Evolutionary conservation across 1,140 invertebrate genomes (phyloP).

Genomic region (Danaus plexippus): DNA sequence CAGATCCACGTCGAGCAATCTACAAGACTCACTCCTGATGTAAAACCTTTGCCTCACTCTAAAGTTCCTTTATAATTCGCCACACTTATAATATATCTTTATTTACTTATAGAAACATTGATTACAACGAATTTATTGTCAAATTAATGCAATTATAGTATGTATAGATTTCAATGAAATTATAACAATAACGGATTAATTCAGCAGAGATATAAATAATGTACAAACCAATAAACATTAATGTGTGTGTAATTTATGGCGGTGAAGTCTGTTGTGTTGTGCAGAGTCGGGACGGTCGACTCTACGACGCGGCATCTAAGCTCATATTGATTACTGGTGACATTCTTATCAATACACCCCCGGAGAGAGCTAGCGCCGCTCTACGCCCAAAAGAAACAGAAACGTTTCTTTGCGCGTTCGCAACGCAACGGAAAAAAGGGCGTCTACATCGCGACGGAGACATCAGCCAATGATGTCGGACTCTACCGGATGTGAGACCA

Average conservation of each 20-base stretch:
- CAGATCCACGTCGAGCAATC: constrained; percentile 24
- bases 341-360: constrained; percentile 75
- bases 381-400: constrained; percentile 66
- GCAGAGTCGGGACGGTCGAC: constrained; percentile 16
- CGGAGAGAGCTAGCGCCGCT: constrained; percentile 54
- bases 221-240: no score
- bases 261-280: not conserved
- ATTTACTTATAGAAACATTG: no score
- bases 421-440: constrained; percentile 66
- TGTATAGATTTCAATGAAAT: no score
- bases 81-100: no score
- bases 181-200: no score
- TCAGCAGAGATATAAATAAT: no score
- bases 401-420: constrained; percentile 65
- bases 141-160: no score
- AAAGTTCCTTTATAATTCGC: no score
- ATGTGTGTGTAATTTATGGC: no score
- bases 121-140: no score
- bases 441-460: constrained; percentile 49
- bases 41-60: no score
- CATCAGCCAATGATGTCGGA: constrained; percentile 38
- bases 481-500: constrained; percentile 32
- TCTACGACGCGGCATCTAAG: constrained; percentile 32
- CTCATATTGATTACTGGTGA: constrained; percentile 74
- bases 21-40: constrained; percentile 2